Conservation (phyloP, 2,113 vertebrate genomes). For the Tricholaema leucomelas region DNA sequence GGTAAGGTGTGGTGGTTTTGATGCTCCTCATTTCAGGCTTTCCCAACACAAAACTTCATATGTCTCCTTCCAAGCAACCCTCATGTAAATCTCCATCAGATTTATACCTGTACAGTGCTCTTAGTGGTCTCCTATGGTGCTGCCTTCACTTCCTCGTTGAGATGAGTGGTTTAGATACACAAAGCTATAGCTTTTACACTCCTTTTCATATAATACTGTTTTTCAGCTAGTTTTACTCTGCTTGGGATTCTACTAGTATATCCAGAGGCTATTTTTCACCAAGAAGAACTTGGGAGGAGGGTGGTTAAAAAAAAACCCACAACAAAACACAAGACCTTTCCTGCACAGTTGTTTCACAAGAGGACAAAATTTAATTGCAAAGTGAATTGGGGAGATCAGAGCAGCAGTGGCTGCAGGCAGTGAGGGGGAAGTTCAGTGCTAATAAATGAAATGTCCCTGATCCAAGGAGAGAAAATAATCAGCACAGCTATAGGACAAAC, state of each 20-base stretch:
- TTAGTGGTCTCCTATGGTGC: neutral
- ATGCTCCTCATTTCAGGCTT: neutral
- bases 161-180: neutral
- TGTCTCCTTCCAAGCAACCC: neutral
- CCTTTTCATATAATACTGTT: neutral
- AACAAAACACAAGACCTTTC: constrained; percentile 53
- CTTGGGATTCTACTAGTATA: constrained; percentile 33
- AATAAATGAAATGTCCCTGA: constrained; percentile 70
- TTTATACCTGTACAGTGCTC: neutral
- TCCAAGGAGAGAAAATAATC: constrained; percentile 69
- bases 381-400: constrained; percentile 73
- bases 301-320: neutral
- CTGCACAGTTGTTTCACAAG: constrained; percentile 52
- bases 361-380: constrained; percentile 73
- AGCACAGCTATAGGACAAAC: constrained; percentile 52
- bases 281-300: neutral
- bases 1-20: neutral
- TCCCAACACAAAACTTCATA: neutral
- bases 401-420: constrained; percentile 64
- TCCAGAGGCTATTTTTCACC: constrained; percentile 64
- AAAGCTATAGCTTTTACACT: neutral
- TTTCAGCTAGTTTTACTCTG: constrained; percentile 12
- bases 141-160: neutral
- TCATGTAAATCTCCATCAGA: neutral
- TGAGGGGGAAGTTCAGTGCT: constrained; percentile 55